Percentiles rank a stretch among this genome's conserved stretches.
Evolutionary conservation across 2,113 vertebrate genomes (phyloP).

Genomic region (Brienomyrus longianalis): DNA sequence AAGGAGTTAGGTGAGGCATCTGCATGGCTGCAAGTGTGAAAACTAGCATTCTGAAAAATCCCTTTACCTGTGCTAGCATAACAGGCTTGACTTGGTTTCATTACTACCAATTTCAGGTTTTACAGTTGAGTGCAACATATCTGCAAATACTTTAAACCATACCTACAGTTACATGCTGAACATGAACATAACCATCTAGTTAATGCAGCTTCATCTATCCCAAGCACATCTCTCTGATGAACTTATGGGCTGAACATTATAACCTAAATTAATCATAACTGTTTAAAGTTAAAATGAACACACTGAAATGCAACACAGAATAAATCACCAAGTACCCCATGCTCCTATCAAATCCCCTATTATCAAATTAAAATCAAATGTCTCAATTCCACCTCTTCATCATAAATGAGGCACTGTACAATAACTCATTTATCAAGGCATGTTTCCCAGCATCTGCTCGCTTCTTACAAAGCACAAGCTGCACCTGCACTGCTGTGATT

Average conservation of each 20-base stretch:
- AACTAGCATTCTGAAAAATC: not conserved
- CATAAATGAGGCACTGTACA: not conserved
- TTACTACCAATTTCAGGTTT: too few species aligned
- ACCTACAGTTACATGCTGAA: too few species aligned
- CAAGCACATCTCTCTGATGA: not conserved
- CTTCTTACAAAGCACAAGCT: not conserved
- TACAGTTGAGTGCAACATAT: too few species aligned
- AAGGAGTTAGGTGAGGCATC: not conserved
- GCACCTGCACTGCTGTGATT: not conserved
- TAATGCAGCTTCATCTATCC: not conserved
- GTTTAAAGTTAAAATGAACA: not conserved
- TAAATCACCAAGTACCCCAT: not conserved
- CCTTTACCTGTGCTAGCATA: not conserved
- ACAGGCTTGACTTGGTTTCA: too few species aligned
- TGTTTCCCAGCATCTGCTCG: not conserved
- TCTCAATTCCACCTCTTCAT: not conserved
- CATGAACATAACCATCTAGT: too few species aligned
- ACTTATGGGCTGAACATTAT: not conserved
- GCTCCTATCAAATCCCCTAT: not conserved
- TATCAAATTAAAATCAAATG: not conserved
- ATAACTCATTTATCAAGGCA: not conserved
- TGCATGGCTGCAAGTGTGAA: not conserved
- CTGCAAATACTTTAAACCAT: too few species aligned
- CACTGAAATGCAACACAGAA: not conserved
- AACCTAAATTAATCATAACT: not conserved